Base-by-base conservation (phyloP, 2,888 invertebrate species). In the Linnaemya tessellans region DNA sequence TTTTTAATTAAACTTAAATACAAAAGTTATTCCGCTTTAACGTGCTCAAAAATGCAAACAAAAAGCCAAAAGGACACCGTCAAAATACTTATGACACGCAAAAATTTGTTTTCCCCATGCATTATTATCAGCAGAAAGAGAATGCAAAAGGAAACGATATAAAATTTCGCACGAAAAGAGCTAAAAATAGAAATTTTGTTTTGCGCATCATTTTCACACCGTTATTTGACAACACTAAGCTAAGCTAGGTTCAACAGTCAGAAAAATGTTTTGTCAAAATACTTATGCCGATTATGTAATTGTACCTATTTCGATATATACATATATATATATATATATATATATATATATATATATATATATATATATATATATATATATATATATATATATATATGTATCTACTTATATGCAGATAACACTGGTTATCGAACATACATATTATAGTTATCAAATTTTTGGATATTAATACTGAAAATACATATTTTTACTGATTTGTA, bases 71-170 rank as follows among this genome's bases (percentile, higher is more conserved):
- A n/a, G n/a, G n/a, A n/a, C 46, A 56, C 56, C 25, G 25, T 56
- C 56, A 56, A 56, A 56, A 56, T 56, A 56, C 25, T 25, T 56
- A 25, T 56, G 56, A 13, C 56, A 56, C 25, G 22, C 56, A 25
- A 56, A 56, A 25, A 25, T 56, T 56, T 56, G 56, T 56, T 25
- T 5, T 25, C 56, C 25, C 2, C 56, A 56, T 25, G 56, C 56
- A 56, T 56, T 25, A 56, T 56, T 56, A 56, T 56, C 56, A 56
- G 56, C 56, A 56, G 56, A 56, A 56, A 56, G 56, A 56, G 15
- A 56, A 56, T 56, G 56, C 25, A 56, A 56, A 25, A 56, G 20
- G 25, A 25, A 25, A n/a, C n/a, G n/a, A n/a, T n/a, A n/a, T n/a
- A n/a, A n/a, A n/a, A n/a, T n/a, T n/a, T n/a, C n/a, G n/a, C n/a